Base-by-base conservation (phyloP, 2,888 invertebrate species). In the Helobdella robusta region DNA sequence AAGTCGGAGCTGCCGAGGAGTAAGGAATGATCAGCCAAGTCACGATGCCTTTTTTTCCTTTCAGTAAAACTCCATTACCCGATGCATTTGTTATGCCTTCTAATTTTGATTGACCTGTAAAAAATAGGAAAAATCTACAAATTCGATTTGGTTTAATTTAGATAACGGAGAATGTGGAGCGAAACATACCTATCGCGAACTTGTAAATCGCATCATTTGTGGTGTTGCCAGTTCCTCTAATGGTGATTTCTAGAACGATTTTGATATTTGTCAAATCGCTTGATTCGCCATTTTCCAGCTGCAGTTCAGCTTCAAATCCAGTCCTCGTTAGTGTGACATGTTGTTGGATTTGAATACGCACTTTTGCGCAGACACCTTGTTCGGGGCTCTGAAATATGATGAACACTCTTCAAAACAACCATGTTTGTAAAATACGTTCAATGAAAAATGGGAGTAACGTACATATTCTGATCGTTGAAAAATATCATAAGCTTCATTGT, bases 1-100 rank as follows among this genome's bases (percentile, higher is more conserved):
- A 68, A 36, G 64, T 35, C 52, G 70, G 66, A 25, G 74, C 74
- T 30, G 74, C 73, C 18, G 40, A 56, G 4, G 72, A 70, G 59
- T 73, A 73, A 30, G 74, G 73, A 2, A 73, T 68, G 35, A 74
- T 72, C 18, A 74, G 60, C 74, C 74, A 74, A 6, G 70, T 69
- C 46, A 56, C 48, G 40, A 6, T 65, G 2, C 73, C 72, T 25
- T 60, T 56, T 2, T 30, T 40, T 18, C 59, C 58, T 20, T 25
- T 56, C 1, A 61, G 65, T 15, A 73, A 62, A 15, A 56, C 20
- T 28, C 73, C 72, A 20, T 64, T 61, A 11, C 73, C 72, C 56
- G 70, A 68, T 8, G 72, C 71, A 50, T 62, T 70, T 46, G 70
- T 68, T 20, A 73, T 68, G 4, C 72, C 72, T 8, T 59, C 34